Evolutionary conservation across 2,797 vertebrate genomes (phyloP), one percentile per base, ranked within the genome.

Genomic region (Sorex maritimensis): DNA sequence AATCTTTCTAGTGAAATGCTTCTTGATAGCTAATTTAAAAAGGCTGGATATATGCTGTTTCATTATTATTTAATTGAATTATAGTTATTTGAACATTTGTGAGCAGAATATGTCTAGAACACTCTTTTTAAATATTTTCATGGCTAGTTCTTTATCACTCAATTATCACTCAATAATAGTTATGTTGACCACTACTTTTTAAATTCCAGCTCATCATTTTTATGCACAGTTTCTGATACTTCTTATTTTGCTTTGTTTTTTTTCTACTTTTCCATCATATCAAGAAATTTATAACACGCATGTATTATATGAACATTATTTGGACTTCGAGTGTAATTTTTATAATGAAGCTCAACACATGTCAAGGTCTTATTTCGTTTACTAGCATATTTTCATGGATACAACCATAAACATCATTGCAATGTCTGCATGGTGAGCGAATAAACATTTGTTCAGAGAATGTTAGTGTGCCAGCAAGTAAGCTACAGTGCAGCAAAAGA

Each of bases 321-420:
- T 79, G 28, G 79, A 17, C 69, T 65, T 75, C 79, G 44, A 49
- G 34, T 89, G 7, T 61, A 0, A 3, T 77, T 89, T 80, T 28
- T 17, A 77, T 44, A 92, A 65, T 74, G n/a, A 90, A 75, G 38
- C n/a, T 0, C 8, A 13, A 81, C 77, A 26, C 94, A 19, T 75
- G 19, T 10, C 80, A 75, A 58, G 0, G 10, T 86, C 24, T 78
- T 55, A 4, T 84, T 84, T 84, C 24, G 5, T 75, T 90, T n/a
- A 87, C 2, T 73, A 9, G 38, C 46, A 41, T 46, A 79, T 7
- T 9, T 77, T 63, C 11, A 11, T 52, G 49, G 49, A 11, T 52
- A 7, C 2, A 77, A 24, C 71, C 65, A 85, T 11, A 93, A 79
- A 8, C 63, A 52, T 84, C 26, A 75, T 14, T 23, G 75, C 21